Base-by-base conservation (phyloP, 2,113 vertebrate species). In the Lamprotornis superbus region DNA sequence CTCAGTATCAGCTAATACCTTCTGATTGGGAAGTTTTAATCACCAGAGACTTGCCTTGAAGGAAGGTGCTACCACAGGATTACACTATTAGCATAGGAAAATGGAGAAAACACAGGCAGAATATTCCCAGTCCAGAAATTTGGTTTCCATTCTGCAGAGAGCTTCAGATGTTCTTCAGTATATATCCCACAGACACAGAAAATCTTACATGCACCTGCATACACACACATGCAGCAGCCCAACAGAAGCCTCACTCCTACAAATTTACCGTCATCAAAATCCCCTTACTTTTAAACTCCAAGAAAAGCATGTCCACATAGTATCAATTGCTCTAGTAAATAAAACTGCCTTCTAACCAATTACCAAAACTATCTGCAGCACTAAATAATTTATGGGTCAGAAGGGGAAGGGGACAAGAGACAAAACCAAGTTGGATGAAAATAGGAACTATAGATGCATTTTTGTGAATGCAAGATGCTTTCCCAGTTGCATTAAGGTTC, bases 401-500 rank as follows among this genome's bases (percentile, higher is more conserved):
- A 59, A 75, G 27, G 22, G 42, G 9, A 59, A 57, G 23, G 20
- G 21, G 35, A 59, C 11, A 47, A 84, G n/a, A 44, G 5, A n/a
- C 15, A 64, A 46, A 82, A 76, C 0, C 31, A 31, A 50, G 53
- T 33, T 18, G 23, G 44, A 35, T 13, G 28, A 63, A 60, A 73
- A 68, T 10, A 49, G 13, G 40, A n/a, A 78, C 16, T 1, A 30
- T 1, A 37, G 2, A 27, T 0, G 0, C 44, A 12, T 35, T 37
- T 35, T 11, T 9, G 23, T 8, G 47, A 79, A 52, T 0, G 31
- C 37, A 37, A 3, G 1, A 44, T n/a, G 19, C 31, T 81, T 50
- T 35, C 35, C 50, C 24, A 2, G n/a, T 17, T 24, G 33, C 52
- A 17, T 9, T 8, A 23, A 65, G 14, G 13, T 13, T 76, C 50